Evolutionary conservation across 2,797 vertebrate genomes (phyloP).

Genomic region (Enteromius fasciolatus): DNA sequence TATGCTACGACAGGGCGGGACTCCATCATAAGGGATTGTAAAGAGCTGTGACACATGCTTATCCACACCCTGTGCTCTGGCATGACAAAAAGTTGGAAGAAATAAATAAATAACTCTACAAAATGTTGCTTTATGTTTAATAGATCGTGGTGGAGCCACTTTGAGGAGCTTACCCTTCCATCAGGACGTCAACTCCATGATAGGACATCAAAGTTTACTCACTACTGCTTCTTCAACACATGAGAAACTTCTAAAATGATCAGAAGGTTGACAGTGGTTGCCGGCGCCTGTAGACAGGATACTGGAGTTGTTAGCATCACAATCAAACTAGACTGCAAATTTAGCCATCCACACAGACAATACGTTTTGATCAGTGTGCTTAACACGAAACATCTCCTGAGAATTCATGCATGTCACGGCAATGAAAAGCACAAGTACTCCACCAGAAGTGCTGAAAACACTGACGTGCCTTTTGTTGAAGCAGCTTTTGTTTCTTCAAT

Average conservation of each 20-base stretch:
- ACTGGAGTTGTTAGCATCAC: conserved; percentile 36
- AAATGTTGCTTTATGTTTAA: conserved; percentile 69
- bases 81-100: conserved; percentile 60
- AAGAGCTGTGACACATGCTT: conserved; percentile 82
- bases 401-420: conserved; percentile 40
- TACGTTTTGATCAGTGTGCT: conserved; percentile 40
- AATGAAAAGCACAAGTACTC: conserved; percentile 56
- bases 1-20: conserved; percentile 71
- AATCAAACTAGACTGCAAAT: conserved; percentile 51
- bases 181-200: conserved; percentile 8
- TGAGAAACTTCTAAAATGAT: conserved; percentile 24
- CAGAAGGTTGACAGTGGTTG: conserved; percentile 17
- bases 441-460: conserved; percentile 53
- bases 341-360: conserved; percentile 51
- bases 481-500: conserved; percentile 56
- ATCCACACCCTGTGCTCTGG: conserved; percentile 77
- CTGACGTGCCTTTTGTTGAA: conserved; percentile 50
- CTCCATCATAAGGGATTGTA: conserved; percentile 78
- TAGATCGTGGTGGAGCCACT: conserved; percentile 54
- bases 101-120: conserved; percentile 63
- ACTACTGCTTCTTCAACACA: conserved; percentile 5
- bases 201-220: conserved; percentile 35
- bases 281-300: not conserved
- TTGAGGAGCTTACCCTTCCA: conserved; percentile 23
- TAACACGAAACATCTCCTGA: conserved; percentile 41